These are phyloP conservation scores for Epinotia bilunana DNA, from an alignment of 2,888 invertebrate genomes.

Conservation along the genomic window DNA sequence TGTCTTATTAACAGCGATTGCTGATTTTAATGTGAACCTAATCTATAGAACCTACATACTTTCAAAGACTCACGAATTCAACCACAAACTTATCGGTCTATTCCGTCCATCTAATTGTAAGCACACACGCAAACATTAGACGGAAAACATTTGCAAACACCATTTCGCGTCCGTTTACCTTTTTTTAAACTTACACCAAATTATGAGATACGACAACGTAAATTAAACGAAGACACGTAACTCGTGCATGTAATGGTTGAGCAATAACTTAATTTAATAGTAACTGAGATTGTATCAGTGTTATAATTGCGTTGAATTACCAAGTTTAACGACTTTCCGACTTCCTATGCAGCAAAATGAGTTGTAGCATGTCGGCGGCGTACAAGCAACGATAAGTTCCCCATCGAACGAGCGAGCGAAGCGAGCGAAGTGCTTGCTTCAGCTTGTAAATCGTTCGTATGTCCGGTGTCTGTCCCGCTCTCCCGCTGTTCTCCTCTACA, in stretches of 20 bases:
- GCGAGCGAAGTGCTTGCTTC: too few relatives aligned
- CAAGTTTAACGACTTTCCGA: slow-evolving; percentile 4
- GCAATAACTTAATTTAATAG: slow-evolving; percentile 28
- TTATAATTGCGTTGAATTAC: slow-evolving; percentile 6
- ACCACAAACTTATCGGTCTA: not conserved
- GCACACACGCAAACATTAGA: slow-evolving; percentile 64
- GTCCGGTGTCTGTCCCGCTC: too few relatives aligned
- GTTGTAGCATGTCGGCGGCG: not conserved
- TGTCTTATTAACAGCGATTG: too few relatives aligned
- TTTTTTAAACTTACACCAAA: slow-evolving; percentile 11
- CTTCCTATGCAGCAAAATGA: slow-evolving; percentile 10
- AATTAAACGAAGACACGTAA: slow-evolving; percentile 22
- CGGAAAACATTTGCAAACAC: slow-evolving; percentile 54
- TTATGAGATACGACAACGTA: slow-evolving; percentile 18
- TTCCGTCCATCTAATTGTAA: slow-evolving; percentile 59
- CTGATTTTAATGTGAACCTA: too few relatives aligned
- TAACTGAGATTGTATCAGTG: slow-evolving; percentile 24
- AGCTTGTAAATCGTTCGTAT: too few relatives aligned
- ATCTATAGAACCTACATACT: too few relatives aligned
- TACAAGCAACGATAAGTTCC: not conserved
- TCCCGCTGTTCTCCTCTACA: too few relatives aligned
- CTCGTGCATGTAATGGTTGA: slow-evolving; percentile 27
- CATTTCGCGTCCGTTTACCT: slow-evolving; percentile 40
- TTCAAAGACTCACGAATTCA: slow-evolving; percentile 14
- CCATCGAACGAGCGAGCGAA: too few relatives aligned